Base-by-base conservation (phyloP, 2,113 vertebrate genomes). In the Mus spicilegus region DNA sequence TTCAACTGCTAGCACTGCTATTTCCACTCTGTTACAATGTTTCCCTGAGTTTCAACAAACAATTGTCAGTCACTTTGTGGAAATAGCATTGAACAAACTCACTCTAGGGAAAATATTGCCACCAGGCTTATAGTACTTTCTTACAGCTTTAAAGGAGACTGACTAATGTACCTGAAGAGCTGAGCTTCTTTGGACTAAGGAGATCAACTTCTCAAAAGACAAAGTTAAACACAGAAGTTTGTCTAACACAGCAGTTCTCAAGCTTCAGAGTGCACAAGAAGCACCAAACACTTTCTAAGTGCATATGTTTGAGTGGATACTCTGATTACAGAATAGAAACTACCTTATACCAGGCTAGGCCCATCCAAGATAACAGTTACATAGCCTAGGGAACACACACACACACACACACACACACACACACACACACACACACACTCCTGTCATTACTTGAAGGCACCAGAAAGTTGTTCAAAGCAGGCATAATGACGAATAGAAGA, bases 141-240 rank as follows among this genome's bases (percentile, higher is more conserved):
- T 69, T 73, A 94, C 49, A 78, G 36, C 12, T 14, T 89, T 93
- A 63, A 92, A 82, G 28, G 20, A 82, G 39, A 89, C 26, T 73
- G 42, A 87, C 84, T 95, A 92, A 96, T 95, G 96, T 63, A 89
- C 16, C 65, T 89, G 89, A 95, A 88, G 72, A 91, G 96, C 67
- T 95, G 77, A 89, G 93, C 51, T 85, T 94, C 28, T 94, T 72
- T 92, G 12, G 61, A 82, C 63, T 73, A 61, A 96, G 61, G 75
- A 90, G 92, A 76, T 93, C 63, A 87, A 91, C 63, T 90, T 85
- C 75, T 93, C 16, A 28, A 87, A 84, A 93, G 91, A 80, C 28
- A 70, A 87, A 96, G 49, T 49, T 92, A 95, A 96, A 63, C 91
- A 88, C 14, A 70, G 30, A 95, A 93, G 65, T 97, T 95, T 93